Percentiles rank a stretch among this genome's conserved stretches.
Conservation (phyloP, 2,888 invertebrate genomes). For the Cetonia aurata region DNA sequence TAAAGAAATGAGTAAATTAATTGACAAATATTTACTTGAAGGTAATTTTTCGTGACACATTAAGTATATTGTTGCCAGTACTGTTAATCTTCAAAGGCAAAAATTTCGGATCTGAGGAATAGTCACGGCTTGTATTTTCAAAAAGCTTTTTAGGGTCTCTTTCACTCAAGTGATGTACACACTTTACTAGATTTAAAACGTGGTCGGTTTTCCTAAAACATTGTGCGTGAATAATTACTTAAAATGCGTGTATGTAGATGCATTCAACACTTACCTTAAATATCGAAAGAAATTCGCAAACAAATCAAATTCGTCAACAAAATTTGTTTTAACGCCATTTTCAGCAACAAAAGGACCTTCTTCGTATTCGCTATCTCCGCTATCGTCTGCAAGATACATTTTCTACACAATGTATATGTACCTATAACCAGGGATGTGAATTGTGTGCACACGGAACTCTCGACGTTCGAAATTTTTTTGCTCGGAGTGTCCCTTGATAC, state of each 20-base stretch:
- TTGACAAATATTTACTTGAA: slow-evolving; percentile 28
- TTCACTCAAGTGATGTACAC: background rate
- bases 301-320: slow-evolving; percentile 37
- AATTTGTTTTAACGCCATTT: slow-evolving; percentile 30
- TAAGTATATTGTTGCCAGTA: slow-evolving; percentile 16
- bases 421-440: too few relatives aligned
- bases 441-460: too few relatives aligned
- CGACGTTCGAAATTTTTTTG: too few relatives aligned
- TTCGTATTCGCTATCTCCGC: background rate
- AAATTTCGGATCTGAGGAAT: slow-evolving; percentile 30
- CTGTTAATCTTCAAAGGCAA: slow-evolving; percentile 7
- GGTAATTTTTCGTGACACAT: slow-evolving; percentile 23
- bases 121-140: background rate
- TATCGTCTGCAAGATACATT: background rate
- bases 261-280: slow-evolving; percentile 28
- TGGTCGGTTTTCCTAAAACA: slow-evolving; percentile 26
- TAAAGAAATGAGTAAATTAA: too few relatives aligned
- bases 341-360: slow-evolving; percentile 5
- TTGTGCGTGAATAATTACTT: background rate
- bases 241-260: background rate
- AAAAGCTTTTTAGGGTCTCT: slow-evolving; percentile 5
- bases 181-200: slow-evolving; percentile 2
- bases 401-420: too few relatives aligned
- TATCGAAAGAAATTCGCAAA: slow-evolving; percentile 30
- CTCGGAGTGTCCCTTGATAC: too few relatives aligned